Conservation (phyloP, 1,140 invertebrate genomes). For the Thalassaphorura encarpata region DNA sequence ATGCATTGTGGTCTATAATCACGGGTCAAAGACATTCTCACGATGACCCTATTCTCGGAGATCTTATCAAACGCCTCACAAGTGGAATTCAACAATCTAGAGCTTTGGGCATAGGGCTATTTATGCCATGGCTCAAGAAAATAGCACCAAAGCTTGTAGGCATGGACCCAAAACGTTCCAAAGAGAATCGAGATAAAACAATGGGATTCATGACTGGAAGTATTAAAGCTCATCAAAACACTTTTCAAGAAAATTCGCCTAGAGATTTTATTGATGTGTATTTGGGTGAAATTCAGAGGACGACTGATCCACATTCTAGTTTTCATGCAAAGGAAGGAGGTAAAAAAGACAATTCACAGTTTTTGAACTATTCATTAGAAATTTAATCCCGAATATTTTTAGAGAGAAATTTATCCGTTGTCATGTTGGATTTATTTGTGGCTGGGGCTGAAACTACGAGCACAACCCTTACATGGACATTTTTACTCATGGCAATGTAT, state of each 20-base stretch:
- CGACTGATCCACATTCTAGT: constrained; percentile 10
- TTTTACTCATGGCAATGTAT: constrained; percentile 54
- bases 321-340: constrained; percentile 13
- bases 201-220: constrained; percentile 1
- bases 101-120: background rate
- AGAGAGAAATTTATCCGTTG: no score
- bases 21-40: background rate
- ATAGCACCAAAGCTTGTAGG: background rate
- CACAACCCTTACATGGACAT: constrained; percentile 55
- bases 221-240: constrained; percentile 4
- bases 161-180: background rate
- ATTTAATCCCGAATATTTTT: no score
- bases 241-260: background rate
- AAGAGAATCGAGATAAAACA: background rate
- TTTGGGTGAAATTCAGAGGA: constrained; percentile 8
- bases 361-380: no score
- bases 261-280: constrained; percentile 20
- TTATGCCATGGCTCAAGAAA: background rate
- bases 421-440: constrained; percentile 34
- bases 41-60: background rate
- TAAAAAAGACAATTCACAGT: no score
- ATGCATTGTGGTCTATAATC: background rate
- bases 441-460: constrained; percentile 51
- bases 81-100: no score
- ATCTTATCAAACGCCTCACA: background rate